Conservation (phyloP, 2,888 invertebrate species). For the Drosophila siamana region DNA sequence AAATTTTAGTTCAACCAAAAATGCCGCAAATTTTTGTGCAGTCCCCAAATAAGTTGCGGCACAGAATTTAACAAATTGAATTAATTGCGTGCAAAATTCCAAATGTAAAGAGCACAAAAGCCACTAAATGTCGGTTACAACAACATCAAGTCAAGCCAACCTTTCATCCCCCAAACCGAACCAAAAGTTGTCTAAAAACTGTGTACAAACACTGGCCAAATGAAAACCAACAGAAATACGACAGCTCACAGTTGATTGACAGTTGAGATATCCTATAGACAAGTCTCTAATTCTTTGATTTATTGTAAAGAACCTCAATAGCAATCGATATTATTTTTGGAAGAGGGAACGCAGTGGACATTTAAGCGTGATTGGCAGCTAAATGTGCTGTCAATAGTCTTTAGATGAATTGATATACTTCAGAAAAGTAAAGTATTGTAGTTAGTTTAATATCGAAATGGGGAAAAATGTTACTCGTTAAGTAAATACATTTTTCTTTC, state of each 20-base stretch:
- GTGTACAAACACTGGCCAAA: constrained; percentile 18
- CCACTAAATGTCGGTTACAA: constrained; percentile 61
- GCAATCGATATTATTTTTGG: neutral
- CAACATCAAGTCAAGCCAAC: constrained; percentile 12
- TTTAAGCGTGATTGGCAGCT: neutral
- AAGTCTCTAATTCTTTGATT: constrained; percentile 6
- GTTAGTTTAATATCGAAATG: too few species aligned
- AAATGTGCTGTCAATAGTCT: neutral
- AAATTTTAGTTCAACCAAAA: constrained; percentile 17
- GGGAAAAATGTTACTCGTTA: too few species aligned
- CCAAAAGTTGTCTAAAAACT: constrained; percentile 32
- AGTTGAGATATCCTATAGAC: neutral
- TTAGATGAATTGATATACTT: neutral
- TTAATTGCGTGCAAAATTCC: constrained; percentile 66
- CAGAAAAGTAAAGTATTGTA: neutral
- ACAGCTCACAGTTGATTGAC: constrained; percentile 5
- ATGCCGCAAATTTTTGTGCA: constrained; percentile 31
- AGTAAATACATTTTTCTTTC: too few species aligned
- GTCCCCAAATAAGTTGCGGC: constrained; percentile 28
- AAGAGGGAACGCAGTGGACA: neutral
- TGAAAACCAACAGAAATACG: constrained; percentile 7
- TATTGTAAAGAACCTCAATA: neutral
- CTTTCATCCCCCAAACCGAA: constrained; percentile 4
- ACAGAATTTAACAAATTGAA: constrained; percentile 62
- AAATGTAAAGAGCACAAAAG: constrained; percentile 47